A percentile compares a stretch with the other conserved stretches of the same genome.
Evolutionary conservation across 2,888 invertebrate species (phyloP).

Genomic region (Drosophila leonis): DNA sequence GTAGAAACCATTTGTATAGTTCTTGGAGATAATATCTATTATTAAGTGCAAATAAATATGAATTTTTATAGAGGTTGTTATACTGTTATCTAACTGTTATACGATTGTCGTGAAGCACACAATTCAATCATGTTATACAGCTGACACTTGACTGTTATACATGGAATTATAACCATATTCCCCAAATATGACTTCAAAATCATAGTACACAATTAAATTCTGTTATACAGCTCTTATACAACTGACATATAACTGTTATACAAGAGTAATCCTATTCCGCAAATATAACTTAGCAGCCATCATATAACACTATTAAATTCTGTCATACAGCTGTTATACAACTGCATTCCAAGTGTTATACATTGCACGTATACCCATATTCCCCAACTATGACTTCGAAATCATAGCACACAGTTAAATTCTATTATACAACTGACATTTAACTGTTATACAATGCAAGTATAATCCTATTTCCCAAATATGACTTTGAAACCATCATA

Average conservation of each 20-base stretch:
- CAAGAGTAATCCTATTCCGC: neutral
- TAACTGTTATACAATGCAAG: neutral
- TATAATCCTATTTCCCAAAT: neutral
- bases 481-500: neutral
- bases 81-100: neutral
- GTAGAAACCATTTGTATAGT: constrained; percentile 3
- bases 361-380: too few species aligned
- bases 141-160: neutral
- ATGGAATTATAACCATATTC: too few species aligned
- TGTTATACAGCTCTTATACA: neutral
- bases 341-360: neutral
- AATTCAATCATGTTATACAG: neutral
- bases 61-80: neutral
- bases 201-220: neutral
- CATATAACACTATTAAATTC: neutral
- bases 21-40: neutral
- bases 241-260: neutral
- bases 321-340: neutral
- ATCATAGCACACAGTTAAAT: neutral
- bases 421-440: neutral
- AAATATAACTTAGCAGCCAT: neutral
- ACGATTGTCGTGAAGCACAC: neutral
- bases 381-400: neutral
- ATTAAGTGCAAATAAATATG: constrained; percentile 31
- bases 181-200: neutral